Evolutionary conservation across 2,797 vertebrate species (phyloP).

Genomic region (Synaphobranchus kaupii): DNA sequence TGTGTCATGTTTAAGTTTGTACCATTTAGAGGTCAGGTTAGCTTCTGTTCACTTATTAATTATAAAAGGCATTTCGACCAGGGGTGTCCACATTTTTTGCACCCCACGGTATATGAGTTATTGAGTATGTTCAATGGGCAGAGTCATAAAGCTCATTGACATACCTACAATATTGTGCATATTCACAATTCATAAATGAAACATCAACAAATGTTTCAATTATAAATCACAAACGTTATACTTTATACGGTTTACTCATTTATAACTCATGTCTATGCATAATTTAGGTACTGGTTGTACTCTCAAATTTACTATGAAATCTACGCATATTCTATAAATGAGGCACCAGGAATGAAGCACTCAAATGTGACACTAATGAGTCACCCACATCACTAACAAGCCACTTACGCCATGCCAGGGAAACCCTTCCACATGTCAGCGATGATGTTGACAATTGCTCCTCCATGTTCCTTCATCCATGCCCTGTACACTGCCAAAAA

Average conservation of each 20-base stretch:
- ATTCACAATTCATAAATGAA: too few species aligned
- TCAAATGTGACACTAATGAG: neutral
- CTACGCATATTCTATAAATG: neutral
- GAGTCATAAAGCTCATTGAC: too few species aligned
- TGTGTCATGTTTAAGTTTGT: too few species aligned
- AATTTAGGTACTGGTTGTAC: neutral
- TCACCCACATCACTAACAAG: neutral
- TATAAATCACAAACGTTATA: neutral
- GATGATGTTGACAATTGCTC: slow-evolving; percentile 89
- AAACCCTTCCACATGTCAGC: slow-evolving; percentile 82
- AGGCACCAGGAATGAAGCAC: neutral
- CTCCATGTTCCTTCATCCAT: slow-evolving; percentile 91
- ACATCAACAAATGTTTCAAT: neutral
- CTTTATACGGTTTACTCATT: neutral
- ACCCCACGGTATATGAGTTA: too few species aligned
- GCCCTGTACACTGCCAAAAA: slow-evolving; percentile 78
- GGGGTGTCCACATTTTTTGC: too few species aligned
- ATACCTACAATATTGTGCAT: too few species aligned
- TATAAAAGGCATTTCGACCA: too few species aligned
- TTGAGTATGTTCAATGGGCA: too few species aligned
- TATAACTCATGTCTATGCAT: neutral
- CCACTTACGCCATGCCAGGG: slow-evolving; percentile 81
- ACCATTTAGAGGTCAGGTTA: too few species aligned
- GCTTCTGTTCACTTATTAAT: too few species aligned
- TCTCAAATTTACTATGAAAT: neutral